Evolutionary conservation across 2,888 invertebrate species (phyloP), one percentile per base, ranked within the genome.

Genomic region (Choristoneura rosaceana): DNA sequence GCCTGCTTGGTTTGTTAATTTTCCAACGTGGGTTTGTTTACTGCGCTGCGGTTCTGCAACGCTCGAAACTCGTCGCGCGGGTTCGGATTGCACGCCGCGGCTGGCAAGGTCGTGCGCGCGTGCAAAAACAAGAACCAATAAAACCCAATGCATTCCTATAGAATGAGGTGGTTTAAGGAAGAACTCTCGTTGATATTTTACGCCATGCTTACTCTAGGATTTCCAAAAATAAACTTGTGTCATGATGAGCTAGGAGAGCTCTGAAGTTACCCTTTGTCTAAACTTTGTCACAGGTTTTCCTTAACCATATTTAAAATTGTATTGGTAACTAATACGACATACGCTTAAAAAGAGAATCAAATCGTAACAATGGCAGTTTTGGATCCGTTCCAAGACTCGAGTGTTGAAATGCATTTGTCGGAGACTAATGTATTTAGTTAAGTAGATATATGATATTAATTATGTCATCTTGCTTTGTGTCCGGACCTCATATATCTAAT

Each of bases 51-150:
- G 80, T 76, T 75, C 78, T 75, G 79, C 78, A 77, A 71, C 80
- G 81, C 74, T 82, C 78, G 80, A 81, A 90, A 92, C 92, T 89
- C 87, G 93, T 92, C 86, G 83, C 79, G 85, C 91, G 80, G 84
- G 90, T 91, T 89, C 83, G 82, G 82, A 81, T 85, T 83, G 84
- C 80, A 84, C 84, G 80, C 82, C 84, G 84, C 88, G 85, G 88
- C 87, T 84, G 91, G 89, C 93, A 93, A 93, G 93, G 93, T 91
- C 93, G 91, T 85, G 84, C 86, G 86, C 83, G 80, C 84, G 81
- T 77, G 85, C 89, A 88, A 90, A 91, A 92, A 87, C 87, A 55
- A 71, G 58, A 80, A 86, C 87, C 84, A 86, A 87, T 86, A 83
- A 81, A 79, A 74, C 74, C 73, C 74, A 74, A 67, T 69, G 75